These are phyloP conservation scores for Bombus consobrinus DNA, from an alignment of 1,140 invertebrate genomes.

Conservation along the genomic window DNA sequence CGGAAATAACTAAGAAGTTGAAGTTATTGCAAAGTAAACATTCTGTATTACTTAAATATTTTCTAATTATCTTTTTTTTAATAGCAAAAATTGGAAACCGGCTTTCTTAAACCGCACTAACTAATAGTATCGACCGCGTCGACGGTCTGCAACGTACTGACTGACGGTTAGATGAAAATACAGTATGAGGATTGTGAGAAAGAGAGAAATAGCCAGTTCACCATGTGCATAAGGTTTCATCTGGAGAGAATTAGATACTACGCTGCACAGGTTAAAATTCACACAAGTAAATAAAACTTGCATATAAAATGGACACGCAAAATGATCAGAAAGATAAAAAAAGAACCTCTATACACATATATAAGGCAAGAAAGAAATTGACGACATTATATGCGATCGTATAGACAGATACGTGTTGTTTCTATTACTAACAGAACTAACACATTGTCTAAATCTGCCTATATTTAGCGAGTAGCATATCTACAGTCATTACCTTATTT, in stretches of 20 bases:
- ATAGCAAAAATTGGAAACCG: too few relatives aligned
- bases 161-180: slow-evolving; percentile 53
- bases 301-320: background rate
- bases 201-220: slow-evolving; percentile 46
- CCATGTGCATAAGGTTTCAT: slow-evolving; percentile 20
- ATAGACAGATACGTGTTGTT: background rate
- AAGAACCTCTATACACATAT: background rate
- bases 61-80: background rate
- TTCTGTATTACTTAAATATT: background rate
- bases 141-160: slow-evolving; percentile 56
- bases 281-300: background rate
- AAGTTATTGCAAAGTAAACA: background rate
- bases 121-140: slow-evolving; percentile 37
- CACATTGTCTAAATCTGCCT: background rate
- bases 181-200: slow-evolving; percentile 28
- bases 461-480: background rate
- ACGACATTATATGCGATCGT: background rate
- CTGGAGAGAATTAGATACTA: too few relatives aligned
- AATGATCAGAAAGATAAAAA: too few relatives aligned
- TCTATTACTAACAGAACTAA: background rate
- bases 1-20: background rate
- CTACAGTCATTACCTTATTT: background rate
- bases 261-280: background rate
- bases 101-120: too few relatives aligned
- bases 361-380: background rate